Evolutionary conservation across 2,797 vertebrate species (phyloP).

Genomic region (Choloepus didactylus): DNA sequence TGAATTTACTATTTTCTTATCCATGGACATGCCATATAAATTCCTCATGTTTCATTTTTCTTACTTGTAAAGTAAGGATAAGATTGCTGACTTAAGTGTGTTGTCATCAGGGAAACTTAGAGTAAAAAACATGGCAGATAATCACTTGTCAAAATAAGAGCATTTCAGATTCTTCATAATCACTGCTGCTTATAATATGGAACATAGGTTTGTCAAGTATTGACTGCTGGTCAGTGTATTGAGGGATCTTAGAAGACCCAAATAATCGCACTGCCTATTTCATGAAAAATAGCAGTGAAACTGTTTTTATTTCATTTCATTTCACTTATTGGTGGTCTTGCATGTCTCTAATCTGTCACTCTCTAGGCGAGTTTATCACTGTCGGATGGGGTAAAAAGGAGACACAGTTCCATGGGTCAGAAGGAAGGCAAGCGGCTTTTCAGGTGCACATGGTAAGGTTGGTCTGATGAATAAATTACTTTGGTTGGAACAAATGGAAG

Average conservation of each 20-base stretch:
- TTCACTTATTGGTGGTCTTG: constrained; percentile 25
- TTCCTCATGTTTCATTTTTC: constrained; percentile 21
- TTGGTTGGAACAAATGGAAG: background rate
- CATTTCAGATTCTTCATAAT: background rate
- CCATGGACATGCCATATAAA: background rate
- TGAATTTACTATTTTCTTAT: background rate
- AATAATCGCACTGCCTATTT: constrained; percentile 16
- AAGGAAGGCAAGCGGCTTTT: constrained; percentile 95
- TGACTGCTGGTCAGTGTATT: background rate
- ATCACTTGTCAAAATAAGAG: background rate
- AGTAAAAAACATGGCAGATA: background rate
- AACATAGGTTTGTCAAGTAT: background rate
- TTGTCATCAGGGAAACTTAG: background rate
- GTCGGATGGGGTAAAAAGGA: constrained; percentile 99
- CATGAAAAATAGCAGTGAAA: background rate
- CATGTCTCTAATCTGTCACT: constrained; percentile 72
- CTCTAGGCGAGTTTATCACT: constrained; percentile 94
- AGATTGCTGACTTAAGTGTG: background rate
- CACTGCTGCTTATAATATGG: background rate
- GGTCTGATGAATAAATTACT: background rate
- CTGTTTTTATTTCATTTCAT: constrained; percentile 44
- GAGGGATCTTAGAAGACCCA: background rate
- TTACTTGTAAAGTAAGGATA: background rate
- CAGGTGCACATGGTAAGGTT: constrained; percentile 90
- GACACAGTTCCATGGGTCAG: constrained; percentile 98